Evolutionary conservation across 2,888 invertebrate species (phyloP).

Genomic region (Axea sp.): DNA sequence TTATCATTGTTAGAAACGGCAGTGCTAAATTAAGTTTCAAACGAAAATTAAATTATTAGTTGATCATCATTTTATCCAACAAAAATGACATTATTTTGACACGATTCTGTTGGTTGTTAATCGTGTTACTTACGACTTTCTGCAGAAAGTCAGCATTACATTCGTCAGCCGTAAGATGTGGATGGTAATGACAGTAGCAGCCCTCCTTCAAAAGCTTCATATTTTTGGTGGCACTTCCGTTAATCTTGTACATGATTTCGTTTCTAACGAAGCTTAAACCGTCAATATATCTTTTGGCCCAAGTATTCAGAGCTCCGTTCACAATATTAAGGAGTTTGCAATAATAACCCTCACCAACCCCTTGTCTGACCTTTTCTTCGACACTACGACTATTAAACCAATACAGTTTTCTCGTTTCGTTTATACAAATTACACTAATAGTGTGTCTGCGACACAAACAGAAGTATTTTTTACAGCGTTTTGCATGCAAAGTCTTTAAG

Average conservation of each 20-base stretch:
- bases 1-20: too few species aligned
- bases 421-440: slow-evolving; percentile 76
- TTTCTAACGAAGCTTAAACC: slow-evolving; percentile 71
- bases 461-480: slow-evolving; percentile 74
- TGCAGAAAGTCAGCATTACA: slow-evolving; percentile 93
- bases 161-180: slow-evolving; percentile 91
- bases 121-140: slow-evolving; percentile 85
- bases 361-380: slow-evolving; percentile 75
- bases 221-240: slow-evolving; percentile 76
- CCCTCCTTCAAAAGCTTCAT: slow-evolving; percentile 78
- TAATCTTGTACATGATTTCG: slow-evolving; percentile 77
- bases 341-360: slow-evolving; percentile 76
- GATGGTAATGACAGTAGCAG: slow-evolving; percentile 85
- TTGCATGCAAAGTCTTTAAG: slow-evolving; percentile 72
- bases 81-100: too few species aligned
- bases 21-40: too few species aligned
- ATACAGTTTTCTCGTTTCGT: slow-evolving; percentile 75
- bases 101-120: too few species aligned
- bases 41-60: too few species aligned
- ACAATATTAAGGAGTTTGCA: slow-evolving; percentile 74
- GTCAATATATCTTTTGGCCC: slow-evolving; percentile 75
- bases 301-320: slow-evolving; percentile 73
- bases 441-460: slow-evolving; percentile 76
- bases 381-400: slow-evolving; percentile 77
- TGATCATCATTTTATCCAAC: too few species aligned